These are phyloP conservation scores for Papilio machaon DNA, from an alignment of 1,140 invertebrate genomes.

Conservation along the genomic window DNA sequence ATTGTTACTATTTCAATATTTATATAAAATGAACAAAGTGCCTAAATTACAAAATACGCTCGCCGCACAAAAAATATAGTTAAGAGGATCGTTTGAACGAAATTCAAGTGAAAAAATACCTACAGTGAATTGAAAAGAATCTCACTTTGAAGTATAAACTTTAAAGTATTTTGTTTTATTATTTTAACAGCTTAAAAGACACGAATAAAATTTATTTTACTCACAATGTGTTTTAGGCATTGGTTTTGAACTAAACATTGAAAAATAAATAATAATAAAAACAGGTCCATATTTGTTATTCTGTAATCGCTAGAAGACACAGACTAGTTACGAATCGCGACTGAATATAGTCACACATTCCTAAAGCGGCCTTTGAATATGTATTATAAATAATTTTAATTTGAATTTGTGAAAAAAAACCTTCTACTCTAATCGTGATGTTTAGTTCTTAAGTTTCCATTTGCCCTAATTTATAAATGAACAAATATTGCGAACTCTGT, in stretches of 20 bases:
- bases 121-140: background rate
- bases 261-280: background rate
- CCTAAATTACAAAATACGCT: slow-evolving; percentile 9
- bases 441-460: slow-evolving; percentile 53
- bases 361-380: slow-evolving; percentile 52
- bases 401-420: slow-evolving; percentile 31
- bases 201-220: background rate
- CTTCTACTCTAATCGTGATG: slow-evolving; percentile 49
- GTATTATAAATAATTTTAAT: slow-evolving; percentile 32
- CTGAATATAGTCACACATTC: slow-evolving; percentile 56
- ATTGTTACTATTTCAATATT: background rate
- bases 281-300: background rate
- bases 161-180: slow-evolving; percentile 5
- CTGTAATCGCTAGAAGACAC: background rate
- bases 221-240: background rate
- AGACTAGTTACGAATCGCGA: slow-evolving; percentile 21
- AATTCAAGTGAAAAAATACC: background rate
- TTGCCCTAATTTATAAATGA: slow-evolving; percentile 65
- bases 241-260: background rate
- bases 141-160: background rate
- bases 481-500: slow-evolving; percentile 75
- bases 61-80: slow-evolving; percentile 19
- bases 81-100: background rate
- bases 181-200: background rate
- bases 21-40: background rate